Evolutionary conservation across 1,140 invertebrate species (phyloP), one percentile per base, ranked within the genome.

Genomic region (Rhagoletis zephyria): DNA sequence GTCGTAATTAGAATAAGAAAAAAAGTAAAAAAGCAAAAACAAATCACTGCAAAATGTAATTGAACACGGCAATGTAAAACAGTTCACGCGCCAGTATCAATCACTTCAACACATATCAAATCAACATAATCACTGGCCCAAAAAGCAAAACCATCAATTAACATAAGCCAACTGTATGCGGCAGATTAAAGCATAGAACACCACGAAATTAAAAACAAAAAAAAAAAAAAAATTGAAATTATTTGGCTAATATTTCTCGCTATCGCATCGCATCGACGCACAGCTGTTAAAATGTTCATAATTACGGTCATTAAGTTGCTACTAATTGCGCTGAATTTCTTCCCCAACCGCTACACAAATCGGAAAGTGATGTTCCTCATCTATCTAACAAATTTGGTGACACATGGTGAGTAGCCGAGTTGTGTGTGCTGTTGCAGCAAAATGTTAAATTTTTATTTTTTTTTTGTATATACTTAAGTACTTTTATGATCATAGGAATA

Each of bases 241-340:
- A 81, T 42, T 59, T 81, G 48, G 74, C 48, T 81, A 19, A 9
- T 81, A 81, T 51, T 56, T 12, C 74, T 59, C 45, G 30, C 30
- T 3, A 9, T n/a, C 16, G 48, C 48, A 56, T 48, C n/a, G 7
- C 42, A n/a, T 40, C 70, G 48, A 81, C 45, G 48, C 48, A 7
- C 74, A 81, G 74, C 85, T 45, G 59, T 48, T 48, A 85, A 85
- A 85, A 93, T 93, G 91, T 92, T 93, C 89, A 89, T 93, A 88
- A 90, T 93, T 87, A 93, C 92, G 74, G 91, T 93, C 88, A 91
- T 93, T 88, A 93, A 93, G 91, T 90, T 93, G 87, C 89, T 93
- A 89, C 89, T 93, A 85, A 93, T 93, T 88, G 91, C 91, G 86
- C 88, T 93, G 63, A 93, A 93, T 88, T 91, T 93, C 91, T 92